Conservation (phyloP, 2,797 vertebrate genomes). For the Lithobates pipiens region DNA sequence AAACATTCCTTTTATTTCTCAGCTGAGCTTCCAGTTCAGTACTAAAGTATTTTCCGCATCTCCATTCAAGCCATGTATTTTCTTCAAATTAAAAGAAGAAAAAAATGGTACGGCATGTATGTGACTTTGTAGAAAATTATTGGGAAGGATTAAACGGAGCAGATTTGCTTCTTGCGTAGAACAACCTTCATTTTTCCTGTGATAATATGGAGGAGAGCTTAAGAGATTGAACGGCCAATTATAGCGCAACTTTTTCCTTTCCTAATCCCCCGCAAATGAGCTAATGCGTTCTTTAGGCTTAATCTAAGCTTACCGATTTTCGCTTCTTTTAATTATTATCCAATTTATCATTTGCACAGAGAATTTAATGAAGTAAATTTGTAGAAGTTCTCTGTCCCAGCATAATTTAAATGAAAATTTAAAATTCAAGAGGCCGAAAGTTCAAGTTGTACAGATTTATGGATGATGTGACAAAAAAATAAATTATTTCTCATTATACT, state of each 20-base stretch:
- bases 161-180: not conserved
- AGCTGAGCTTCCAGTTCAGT: not conserved
- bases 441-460: too few relatives aligned
- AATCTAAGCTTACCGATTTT: conserved; percentile 22
- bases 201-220: conserved; percentile 43
- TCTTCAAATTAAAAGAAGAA: not conserved
- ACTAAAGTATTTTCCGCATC: not conserved
- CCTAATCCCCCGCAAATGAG: conserved; percentile 50
- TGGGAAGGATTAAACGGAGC: conserved; percentile 18
- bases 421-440: too few relatives aligned
- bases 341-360: conserved; percentile 26
- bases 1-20: not conserved
- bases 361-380: conserved; percentile 1
- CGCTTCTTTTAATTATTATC: conserved; percentile 46
- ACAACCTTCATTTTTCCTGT: conserved; percentile 14
- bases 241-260: conserved; percentile 28
- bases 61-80: conserved; percentile 5
- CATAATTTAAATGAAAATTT: too few relatives aligned
- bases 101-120: not conserved
- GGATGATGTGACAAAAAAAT: too few relatives aligned
- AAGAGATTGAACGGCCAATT: conserved; percentile 57
- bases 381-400: too few relatives aligned
- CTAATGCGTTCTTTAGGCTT: conserved; percentile 24
- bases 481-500: too few relatives aligned
- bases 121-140: conserved; percentile 22